These are phyloP conservation scores for Acrobasis consociella DNA, from an alignment of 2,888 invertebrate species.

Conservation along the genomic window DNA sequence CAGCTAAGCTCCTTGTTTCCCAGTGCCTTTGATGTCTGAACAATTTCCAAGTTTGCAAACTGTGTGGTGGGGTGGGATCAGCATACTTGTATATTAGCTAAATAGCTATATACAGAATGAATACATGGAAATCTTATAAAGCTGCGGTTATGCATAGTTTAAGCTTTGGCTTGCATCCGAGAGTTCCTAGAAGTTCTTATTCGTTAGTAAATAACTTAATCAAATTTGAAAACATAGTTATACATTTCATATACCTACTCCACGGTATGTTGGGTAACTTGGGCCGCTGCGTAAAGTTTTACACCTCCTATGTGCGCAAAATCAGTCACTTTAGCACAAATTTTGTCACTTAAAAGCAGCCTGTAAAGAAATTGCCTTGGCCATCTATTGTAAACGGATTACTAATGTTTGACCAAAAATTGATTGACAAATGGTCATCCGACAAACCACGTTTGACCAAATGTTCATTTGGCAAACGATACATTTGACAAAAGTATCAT, in stretches of 20 bases:
- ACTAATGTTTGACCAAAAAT: too few relatives aligned
- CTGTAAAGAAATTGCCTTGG: too few relatives aligned
- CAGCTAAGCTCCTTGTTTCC: neutral
- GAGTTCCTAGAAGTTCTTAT: conserved; percentile 10
- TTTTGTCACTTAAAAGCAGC: too few relatives aligned
- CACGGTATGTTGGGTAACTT: too few relatives aligned
- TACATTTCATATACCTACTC: neutral
- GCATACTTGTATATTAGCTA: conserved; percentile 18
- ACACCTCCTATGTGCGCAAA: too few relatives aligned
- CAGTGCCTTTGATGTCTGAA: conserved; percentile 8
- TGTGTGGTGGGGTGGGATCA: conserved; percentile 7
- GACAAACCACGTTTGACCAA: too few relatives aligned
- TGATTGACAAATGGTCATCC: too few relatives aligned
- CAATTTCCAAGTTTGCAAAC: conserved; percentile 16
- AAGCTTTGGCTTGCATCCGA: conserved; percentile 6
- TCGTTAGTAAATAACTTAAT: neutral
- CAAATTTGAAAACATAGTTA: neutral
- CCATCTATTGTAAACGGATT: too few relatives aligned
- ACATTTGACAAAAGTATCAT: too few relatives aligned
- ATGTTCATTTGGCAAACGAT: too few relatives aligned
- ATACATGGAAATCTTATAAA: neutral
- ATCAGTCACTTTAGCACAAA: too few relatives aligned
- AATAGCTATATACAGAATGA: neutral
- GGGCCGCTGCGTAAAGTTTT: too few relatives aligned
- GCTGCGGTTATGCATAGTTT: conserved; percentile 7